Evolutionary conservation across 2,113 vertebrate genomes (phyloP).

Genomic region (Nesoenas mayeri): DNA sequence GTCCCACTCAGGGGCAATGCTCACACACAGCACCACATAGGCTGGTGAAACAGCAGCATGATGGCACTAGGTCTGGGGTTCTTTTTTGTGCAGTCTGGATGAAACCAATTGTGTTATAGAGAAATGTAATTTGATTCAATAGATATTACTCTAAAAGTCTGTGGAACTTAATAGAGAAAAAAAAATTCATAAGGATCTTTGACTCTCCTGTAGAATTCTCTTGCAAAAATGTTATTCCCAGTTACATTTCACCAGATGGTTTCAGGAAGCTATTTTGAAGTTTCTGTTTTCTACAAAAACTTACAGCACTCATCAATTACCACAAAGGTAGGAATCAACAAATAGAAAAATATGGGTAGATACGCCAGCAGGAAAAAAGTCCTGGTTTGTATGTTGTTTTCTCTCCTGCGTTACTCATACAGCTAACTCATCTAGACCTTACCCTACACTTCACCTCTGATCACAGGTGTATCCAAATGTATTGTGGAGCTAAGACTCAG

Average conservation of each 20-base stretch:
- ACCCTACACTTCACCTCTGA: not conserved
- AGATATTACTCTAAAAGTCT: not conserved
- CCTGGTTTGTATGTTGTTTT: not conserved
- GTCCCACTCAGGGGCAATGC: not conserved
- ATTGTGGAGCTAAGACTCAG: not conserved
- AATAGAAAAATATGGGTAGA: not conserved
- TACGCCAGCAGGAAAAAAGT: not conserved
- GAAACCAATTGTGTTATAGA: not conserved
- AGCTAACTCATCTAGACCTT: not conserved
- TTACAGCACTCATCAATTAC: not conserved
- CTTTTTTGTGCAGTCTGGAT: not conserved
- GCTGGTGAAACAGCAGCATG: not conserved
- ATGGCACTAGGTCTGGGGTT: not conserved
- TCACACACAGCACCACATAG: rapidly evolving
- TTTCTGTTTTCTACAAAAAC: not conserved
- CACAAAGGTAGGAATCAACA: not conserved
- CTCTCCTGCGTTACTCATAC: not conserved
- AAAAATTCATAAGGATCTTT: not conserved
- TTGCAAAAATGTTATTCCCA: not conserved
- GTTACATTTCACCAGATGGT: not conserved
- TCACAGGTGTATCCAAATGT: not conserved
- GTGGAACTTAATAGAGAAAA: not conserved
- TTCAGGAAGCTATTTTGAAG: not conserved
- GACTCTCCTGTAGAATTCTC: not conserved
- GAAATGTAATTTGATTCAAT: not conserved